Evolutionary conservation across 1,140 invertebrate genomes (phyloP).

Genomic region (Cephus cinctus): DNA sequence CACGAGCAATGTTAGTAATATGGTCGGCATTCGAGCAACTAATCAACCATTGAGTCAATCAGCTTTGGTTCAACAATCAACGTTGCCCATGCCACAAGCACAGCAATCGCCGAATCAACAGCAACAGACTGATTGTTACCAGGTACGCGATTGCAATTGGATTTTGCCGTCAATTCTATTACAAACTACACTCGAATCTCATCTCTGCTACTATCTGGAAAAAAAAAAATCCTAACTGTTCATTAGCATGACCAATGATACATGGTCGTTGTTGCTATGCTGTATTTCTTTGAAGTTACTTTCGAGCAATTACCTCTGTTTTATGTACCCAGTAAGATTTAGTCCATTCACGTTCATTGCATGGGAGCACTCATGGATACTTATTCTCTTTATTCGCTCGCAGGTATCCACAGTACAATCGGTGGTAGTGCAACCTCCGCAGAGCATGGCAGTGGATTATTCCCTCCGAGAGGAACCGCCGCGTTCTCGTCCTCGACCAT

Average conservation of each 20-base stretch:
- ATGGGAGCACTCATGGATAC: no score
- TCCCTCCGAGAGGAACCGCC: conserved; percentile 52
- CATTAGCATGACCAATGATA: no score
- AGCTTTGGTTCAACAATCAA: conserved; percentile 33
- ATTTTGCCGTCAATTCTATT: conserved; percentile 7
- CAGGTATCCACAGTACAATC: conserved; percentile 37
- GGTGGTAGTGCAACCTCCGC: conserved; percentile 56
- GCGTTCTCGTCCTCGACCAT: conserved; percentile 39
- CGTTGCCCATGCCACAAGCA: conserved; percentile 31
- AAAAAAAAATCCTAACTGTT: no score
- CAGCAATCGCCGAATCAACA: conserved; percentile 27
- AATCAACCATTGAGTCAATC: conserved; percentile 27
- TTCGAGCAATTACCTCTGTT: no score
- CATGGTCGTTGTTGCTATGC: no score
- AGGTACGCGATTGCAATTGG: conserved; percentile 20
- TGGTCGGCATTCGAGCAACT: conserved; percentile 27
- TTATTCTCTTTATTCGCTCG: conserved; percentile 15
- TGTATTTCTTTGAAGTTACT: no score
- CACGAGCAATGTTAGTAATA: conserved; percentile 38
- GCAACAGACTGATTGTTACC: conserved; percentile 39
- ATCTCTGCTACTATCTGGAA: no score
- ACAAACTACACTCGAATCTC: conserved; percentile 2
- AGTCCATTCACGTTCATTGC: no score
- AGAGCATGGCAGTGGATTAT: conserved; percentile 64
- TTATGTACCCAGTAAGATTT: no score